phyloP scores from a whole-genome alignment of 2,888 invertebrate species.

The Rhabditoides inermis region DNA sequence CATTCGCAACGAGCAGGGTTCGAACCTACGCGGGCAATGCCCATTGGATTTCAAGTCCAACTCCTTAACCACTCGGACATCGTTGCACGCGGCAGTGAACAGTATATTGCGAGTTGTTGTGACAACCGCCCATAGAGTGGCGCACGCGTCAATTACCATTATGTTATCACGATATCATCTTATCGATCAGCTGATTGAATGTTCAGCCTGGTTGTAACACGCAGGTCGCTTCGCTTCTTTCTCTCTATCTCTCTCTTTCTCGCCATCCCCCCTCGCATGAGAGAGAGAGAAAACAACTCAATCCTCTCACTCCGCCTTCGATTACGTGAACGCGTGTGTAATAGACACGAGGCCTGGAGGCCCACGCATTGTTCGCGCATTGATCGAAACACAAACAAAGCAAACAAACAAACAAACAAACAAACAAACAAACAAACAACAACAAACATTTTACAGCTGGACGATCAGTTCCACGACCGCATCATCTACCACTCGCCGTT shows the following conservation, averaged over 20 bases:
- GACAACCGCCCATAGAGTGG: too few relatives aligned
- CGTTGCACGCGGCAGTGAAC: too few relatives aligned
- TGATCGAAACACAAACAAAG: neutral
- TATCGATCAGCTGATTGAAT: too few relatives aligned
- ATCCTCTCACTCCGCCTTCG: neutral
- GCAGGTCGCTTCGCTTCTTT: too few relatives aligned
- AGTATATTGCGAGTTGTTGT: too few relatives aligned
- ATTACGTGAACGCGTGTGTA: neutral
- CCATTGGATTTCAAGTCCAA: conserved; percentile 65
- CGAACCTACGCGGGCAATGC: conserved; percentile 65
- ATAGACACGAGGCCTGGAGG: neutral
- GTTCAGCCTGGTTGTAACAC: too few relatives aligned
- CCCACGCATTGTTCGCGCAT: neutral
- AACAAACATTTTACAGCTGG: conserved; percentile 26
- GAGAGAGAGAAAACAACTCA: neutral
- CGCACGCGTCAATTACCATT: too few relatives aligned
- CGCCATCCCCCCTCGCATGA: neutral
- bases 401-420: neutral
- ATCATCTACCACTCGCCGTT: conserved; percentile 37
- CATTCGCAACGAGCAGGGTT: conserved; percentile 60
- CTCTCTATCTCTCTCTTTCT: too few relatives aligned
- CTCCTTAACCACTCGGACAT: conserved; percentile 63
- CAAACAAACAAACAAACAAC: neutral
- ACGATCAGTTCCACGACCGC: conserved; percentile 39
- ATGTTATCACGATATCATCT: too few relatives aligned